These are phyloP conservation scores for Gerris lacustris DNA, from an alignment of 2,888 invertebrate species.

Conservation along the genomic window DNA sequence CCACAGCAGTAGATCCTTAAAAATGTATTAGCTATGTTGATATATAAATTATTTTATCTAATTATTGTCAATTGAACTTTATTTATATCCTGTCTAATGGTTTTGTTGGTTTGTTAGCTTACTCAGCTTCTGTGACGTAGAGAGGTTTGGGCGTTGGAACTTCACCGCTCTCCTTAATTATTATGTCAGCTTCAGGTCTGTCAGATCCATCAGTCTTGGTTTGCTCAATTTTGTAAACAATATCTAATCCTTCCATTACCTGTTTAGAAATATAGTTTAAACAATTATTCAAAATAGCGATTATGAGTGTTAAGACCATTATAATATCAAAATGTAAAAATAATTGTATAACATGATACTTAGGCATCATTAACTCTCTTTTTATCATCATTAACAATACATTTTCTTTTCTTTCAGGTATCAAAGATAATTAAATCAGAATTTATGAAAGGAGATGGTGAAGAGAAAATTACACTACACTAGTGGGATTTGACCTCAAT, in stretches of 20 bases:
- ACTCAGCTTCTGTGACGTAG: constrained; percentile 47
- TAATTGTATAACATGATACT: neutral
- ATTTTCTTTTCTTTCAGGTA: neutral
- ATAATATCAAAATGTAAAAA: too few species aligned
- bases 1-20: too few species aligned
- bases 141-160: constrained; percentile 65
- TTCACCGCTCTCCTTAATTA: constrained; percentile 63
- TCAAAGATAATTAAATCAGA: neutral
- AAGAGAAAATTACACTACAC: neutral
- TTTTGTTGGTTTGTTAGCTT: constrained; percentile 2
- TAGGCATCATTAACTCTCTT: neutral
- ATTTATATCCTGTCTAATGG: too few species aligned
- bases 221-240: constrained; percentile 72
- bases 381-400: neutral
- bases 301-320: too few species aligned
- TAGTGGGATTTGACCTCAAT: too few species aligned
- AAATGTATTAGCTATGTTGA: too few species aligned
- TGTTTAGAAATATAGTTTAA: constrained; percentile 14
- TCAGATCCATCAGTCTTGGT: constrained; percentile 63
- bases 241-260: constrained; percentile 44
- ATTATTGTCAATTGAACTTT: too few species aligned
- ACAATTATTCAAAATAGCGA: neutral
- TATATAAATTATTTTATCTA: too few species aligned
- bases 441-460: neutral
- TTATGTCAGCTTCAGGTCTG: constrained; percentile 69